Conservation (phyloP, 2,797 vertebrate species). For the Rhinogobio ventralis region DNA sequence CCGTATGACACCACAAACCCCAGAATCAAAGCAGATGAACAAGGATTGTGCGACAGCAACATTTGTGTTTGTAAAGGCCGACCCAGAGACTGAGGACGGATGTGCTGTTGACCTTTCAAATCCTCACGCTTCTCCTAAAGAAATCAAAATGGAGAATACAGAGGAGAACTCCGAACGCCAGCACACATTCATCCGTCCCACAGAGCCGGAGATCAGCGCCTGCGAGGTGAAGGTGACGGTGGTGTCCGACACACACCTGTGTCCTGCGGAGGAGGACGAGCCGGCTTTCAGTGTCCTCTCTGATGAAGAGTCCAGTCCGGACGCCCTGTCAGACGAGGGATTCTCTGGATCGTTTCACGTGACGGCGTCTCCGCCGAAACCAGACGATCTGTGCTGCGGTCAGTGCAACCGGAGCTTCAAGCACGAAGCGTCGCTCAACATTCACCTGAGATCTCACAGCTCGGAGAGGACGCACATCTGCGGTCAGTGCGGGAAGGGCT, state of each 20-base stretch:
- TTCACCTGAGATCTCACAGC: conserved; percentile 73
- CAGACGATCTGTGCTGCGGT: conserved; percentile 65
- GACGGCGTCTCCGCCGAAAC: neutral
- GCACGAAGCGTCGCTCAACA: conserved; percentile 66
- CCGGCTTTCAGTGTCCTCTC: neutral
- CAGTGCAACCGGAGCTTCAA: conserved; percentile 72
- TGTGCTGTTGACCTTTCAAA: conserved; percentile 72
- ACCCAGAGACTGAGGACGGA: conserved; percentile 65
- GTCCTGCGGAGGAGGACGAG: conserved; percentile 43
- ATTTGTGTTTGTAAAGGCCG: conserved; percentile 64
- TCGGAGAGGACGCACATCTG: conserved; percentile 78
- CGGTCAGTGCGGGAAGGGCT: conserved; percentile 79
- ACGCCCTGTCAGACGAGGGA: conserved; percentile 17
- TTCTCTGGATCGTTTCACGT: conserved; percentile 13
- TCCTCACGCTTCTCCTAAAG: conserved; percentile 59
- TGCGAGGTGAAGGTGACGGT: conserved; percentile 64
- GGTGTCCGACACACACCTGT: conserved; percentile 61
- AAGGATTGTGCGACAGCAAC: neutral
- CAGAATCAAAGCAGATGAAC: conserved; percentile 29
- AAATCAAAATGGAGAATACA: conserved; percentile 66
- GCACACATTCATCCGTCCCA: conserved; percentile 13
- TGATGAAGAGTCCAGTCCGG: neutral
- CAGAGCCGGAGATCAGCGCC: conserved; percentile 38
- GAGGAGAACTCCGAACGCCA: conserved; percentile 58
- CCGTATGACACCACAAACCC: conserved; percentile 32